Conservation (phyloP, 2,797 vertebrate species). For the Avahi laniger region DNA sequence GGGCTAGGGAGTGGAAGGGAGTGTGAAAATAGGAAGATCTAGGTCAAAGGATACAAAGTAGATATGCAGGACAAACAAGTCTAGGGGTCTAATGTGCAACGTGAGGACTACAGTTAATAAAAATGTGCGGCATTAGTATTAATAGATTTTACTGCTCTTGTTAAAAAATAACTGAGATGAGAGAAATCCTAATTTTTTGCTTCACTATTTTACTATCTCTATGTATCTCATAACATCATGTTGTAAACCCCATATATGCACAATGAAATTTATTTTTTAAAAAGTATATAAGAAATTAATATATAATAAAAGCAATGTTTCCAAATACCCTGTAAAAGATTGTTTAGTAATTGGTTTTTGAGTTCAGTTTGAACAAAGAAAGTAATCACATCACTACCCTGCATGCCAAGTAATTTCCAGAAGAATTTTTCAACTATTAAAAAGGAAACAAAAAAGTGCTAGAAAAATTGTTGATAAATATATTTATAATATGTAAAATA, state of each 20-base stretch:
- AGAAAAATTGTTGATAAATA: constrained; percentile 14
- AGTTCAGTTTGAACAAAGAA: not conserved
- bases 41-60: not conserved
- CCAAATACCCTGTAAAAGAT: not conserved
- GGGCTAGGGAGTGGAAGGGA: no score
- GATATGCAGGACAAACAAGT: not conserved
- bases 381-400: not conserved
- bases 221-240: not conserved
- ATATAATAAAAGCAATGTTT: not conserved
- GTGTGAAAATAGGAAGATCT: not conserved
- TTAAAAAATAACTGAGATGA: not conserved
- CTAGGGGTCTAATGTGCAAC: not conserved
- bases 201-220: not conserved
- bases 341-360: constrained; percentile 12
- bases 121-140: not conserved
- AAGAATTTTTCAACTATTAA: not conserved
- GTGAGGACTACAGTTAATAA: not conserved
- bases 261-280: not conserved
- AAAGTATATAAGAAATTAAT: not conserved
- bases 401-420: not conserved
- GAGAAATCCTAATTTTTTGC: not conserved
- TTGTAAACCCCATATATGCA: not conserved
- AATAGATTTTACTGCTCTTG: not conserved
- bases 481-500: not conserved
- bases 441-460: not conserved